Evolutionary conservation across 2,113 vertebrate species (phyloP).

Genomic region (Colaptes auratus): DNA sequence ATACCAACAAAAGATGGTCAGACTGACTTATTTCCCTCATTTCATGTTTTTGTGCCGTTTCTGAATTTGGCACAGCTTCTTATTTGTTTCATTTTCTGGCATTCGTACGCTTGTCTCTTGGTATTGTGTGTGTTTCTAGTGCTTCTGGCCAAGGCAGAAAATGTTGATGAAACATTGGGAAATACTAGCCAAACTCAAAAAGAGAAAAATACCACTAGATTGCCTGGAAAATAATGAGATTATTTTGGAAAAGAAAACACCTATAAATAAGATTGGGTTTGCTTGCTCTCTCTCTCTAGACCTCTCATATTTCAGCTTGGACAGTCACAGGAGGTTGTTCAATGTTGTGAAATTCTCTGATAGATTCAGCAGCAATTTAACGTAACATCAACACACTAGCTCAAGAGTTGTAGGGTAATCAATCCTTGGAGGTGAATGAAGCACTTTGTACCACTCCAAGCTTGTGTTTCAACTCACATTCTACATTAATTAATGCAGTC

Average conservation of each 20-base stretch:
- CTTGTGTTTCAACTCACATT: not conserved
- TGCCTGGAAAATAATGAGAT: not conserved
- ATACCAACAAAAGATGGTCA: not conserved
- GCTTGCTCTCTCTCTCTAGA: not conserved
- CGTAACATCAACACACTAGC: not conserved
- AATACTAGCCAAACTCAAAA: not conserved
- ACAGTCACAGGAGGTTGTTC: not conserved
- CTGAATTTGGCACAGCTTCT: not conserved
- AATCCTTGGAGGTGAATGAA: not conserved
- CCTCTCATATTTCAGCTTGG: not conserved
- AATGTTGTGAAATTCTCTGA: not conserved
- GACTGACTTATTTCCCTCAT: not conserved
- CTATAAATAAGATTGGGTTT: not conserved
- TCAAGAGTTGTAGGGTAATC: not conserved
- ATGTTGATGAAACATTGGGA: not conserved
- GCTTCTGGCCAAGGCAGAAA: not conserved
- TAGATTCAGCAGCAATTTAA: not conserved
- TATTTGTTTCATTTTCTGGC: not conserved
- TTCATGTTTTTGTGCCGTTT: not conserved
- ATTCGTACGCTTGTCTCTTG: not conserved
- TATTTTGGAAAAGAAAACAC: too few relatives aligned
- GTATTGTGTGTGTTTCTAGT: not conserved
- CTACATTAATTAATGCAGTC: not conserved
- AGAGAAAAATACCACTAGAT: not conserved
- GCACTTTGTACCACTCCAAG: not conserved